Evolutionary conservation across 2,797 vertebrate species (phyloP), one percentile per base, ranked within the genome.

Genomic region (Linurgus olivaceus): DNA sequence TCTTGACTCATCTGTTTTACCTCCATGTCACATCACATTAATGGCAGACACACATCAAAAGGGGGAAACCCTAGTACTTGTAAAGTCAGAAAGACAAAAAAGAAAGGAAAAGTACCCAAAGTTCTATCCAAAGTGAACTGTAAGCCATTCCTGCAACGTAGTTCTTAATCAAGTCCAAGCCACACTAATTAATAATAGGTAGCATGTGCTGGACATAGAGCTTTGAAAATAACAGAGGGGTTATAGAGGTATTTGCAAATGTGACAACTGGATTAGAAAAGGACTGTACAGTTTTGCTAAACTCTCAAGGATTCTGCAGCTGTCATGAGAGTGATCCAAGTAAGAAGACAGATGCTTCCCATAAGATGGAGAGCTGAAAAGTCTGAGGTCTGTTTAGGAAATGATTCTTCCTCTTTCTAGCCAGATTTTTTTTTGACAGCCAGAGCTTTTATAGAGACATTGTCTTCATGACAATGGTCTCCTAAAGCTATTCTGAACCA

Each of bases 131-230:
- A 54, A n/a, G 50, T 50, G 28, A 83, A 67, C 8, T 48, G 4
- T 33, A 87, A 71, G 35, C 18, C 19, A 76, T 61, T 76, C 68
- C 37, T 57, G 26, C 1, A 10, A 75, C 13, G 21, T 42, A 74
- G 0, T 70, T 51, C 40, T 58, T 70, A 44, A 94, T 11, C 0
- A 0, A 63, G 48, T 40, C 59, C 35, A 29, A 21, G 21, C 33
- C 73, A 76, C 26, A 17, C 33, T 31, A 65, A 68, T 19, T 9
- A 83, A 47, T 38, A 74, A 68, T 17, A 0, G 0, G 72, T 51
- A 50, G 9, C 37, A 35, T 10, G 33, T 7, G 28, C 54, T 75
- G 20, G 17, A 47, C 21, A 45, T 0, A 48, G 21, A 93, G 23
- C 33, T 62, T 83, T 63, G 29, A 67, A 91, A 91, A 67, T 42